Conservation (phyloP, 2,888 invertebrate genomes). For the Cheilosia vernalis region DNA sequence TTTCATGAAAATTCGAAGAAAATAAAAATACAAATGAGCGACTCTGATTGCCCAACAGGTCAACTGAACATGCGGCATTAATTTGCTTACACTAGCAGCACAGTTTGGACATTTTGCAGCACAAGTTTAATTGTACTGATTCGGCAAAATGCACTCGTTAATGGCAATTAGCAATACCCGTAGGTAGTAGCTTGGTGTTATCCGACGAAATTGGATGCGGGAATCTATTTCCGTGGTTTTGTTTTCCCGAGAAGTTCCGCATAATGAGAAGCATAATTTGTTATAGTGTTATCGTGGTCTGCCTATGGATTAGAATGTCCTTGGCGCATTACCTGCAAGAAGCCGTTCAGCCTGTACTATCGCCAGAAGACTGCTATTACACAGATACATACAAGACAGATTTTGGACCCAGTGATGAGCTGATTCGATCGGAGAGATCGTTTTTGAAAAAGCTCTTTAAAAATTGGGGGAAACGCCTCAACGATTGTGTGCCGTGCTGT, state of each 20-base stretch:
- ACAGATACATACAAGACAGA: constrained; percentile 76
- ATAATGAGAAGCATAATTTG: constrained; percentile 44
- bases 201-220: constrained; percentile 68
- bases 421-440: constrained; percentile 78
- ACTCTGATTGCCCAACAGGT: constrained; percentile 19
- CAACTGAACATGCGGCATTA: neutral
- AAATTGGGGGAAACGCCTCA: constrained; percentile 35
- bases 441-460: constrained; percentile 76
- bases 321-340: constrained; percentile 37
- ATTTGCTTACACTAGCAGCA: constrained; percentile 23
- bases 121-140: constrained; percentile 7
- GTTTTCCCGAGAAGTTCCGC: neutral
- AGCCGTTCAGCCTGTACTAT: constrained; percentile 73
- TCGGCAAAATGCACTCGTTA: constrained; percentile 24
- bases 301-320: constrained; percentile 32
- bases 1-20: constrained; percentile 23
- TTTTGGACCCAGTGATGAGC: constrained; percentile 76
- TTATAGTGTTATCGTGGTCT: constrained; percentile 24
- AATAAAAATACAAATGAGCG: neutral
- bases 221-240: constrained; percentile 10
- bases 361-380: constrained; percentile 76
- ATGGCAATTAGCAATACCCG: constrained; percentile 22
- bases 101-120: neutral
- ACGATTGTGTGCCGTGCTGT: constrained; percentile 63
- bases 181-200: constrained; percentile 48